Percentiles rank a stretch among this genome's conserved stretches.
These are phyloP conservation scores for Ypsolopha sequella DNA, from an alignment of 2,888 invertebrate genomes.

Conservation along the genomic window DNA sequence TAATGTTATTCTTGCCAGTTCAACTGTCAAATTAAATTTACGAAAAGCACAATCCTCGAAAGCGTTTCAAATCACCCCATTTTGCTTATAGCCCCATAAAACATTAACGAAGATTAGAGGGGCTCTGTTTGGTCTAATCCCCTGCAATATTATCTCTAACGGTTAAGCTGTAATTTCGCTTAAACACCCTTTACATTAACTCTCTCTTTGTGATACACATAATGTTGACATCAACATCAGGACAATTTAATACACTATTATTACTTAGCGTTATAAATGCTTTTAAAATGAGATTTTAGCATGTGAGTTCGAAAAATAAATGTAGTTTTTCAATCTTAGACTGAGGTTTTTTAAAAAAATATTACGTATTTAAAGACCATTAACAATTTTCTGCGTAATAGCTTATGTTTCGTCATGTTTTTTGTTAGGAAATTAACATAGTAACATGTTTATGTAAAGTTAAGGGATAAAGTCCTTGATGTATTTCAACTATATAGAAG, in stretches of 20 bases:
- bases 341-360: not conserved
- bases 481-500: too few relatives aligned
- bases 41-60: slow-evolving; percentile 36
- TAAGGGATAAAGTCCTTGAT: too few relatives aligned
- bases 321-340: not conserved
- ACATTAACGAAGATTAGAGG: slow-evolving; percentile 40
- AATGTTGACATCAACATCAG: slow-evolving; percentile 15
- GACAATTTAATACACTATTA: too few relatives aligned
- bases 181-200: slow-evolving; percentile 20
- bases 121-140: slow-evolving; percentile 22
- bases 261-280: too few relatives aligned
- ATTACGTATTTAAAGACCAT: not conserved
- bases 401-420: not conserved
- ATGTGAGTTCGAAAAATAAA: not conserved
- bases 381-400: not conserved
- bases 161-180: slow-evolving; percentile 10
- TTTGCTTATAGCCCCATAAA: slow-evolving; percentile 22
- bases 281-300: too few relatives aligned
- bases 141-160: slow-evolving; percentile 25
- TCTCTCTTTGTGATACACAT: slow-evolving; percentile 11
- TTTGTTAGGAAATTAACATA: not conserved
- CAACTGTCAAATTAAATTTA: slow-evolving; percentile 29
- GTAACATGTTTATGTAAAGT: too few relatives aligned
- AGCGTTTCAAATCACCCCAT: slow-evolving; percentile 45
- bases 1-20: slow-evolving; percentile 12